Conservation (phyloP, 1,140 invertebrate genomes). For the Magallana ariakensis region DNA sequence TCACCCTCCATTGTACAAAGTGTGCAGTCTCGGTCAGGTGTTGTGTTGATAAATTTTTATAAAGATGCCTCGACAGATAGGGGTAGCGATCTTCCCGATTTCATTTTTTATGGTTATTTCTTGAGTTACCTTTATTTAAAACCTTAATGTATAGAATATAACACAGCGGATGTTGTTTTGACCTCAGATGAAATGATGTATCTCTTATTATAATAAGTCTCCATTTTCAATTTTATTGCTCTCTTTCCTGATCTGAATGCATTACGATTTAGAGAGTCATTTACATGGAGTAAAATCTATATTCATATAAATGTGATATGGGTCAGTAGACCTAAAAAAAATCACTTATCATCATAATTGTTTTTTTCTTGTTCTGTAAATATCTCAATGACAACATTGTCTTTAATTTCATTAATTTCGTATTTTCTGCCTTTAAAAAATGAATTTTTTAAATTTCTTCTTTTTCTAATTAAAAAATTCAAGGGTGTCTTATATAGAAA, state of each 20-base stretch:
- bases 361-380: not conserved
- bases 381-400: not conserved
- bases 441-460: too few species aligned
- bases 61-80: not conserved
- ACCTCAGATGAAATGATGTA: not conserved
- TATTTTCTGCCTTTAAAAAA: too few species aligned
- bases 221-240: conserved; percentile 8
- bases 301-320: conserved; percentile 8
- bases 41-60: not conserved
- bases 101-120: conserved; percentile 16
- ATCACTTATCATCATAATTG: not conserved
- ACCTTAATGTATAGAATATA: not conserved
- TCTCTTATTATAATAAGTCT: conserved; percentile 9
- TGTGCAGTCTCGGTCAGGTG: not conserved
- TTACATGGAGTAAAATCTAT: conserved; percentile 13
- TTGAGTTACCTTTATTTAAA: conserved; percentile 11
- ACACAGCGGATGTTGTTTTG: conserved; percentile 19
- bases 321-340: not conserved
- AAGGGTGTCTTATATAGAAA: too few species aligned
- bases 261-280: not conserved
- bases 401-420: too few species aligned
- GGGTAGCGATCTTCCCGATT: not conserved
- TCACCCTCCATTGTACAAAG: too few species aligned
- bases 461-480: too few species aligned
- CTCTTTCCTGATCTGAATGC: not conserved